Base-by-base conservation (phyloP, 1,140 invertebrate species). In the Hypsibius dujardini region DNA sequence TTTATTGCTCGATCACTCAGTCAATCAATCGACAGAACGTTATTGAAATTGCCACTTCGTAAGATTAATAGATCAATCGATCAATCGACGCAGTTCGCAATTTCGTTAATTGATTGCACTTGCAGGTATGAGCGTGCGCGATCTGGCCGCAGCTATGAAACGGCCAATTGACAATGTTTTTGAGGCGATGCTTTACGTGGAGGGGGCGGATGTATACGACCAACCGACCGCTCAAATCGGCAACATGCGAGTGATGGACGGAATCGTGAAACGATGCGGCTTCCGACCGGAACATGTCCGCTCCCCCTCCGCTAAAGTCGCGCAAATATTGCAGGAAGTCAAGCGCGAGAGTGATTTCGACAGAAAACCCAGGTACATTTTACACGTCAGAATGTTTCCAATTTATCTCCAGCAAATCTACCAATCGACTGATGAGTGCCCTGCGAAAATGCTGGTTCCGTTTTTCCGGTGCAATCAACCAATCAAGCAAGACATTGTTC, bases 131-230 rank as follows among this genome's bases (percentile, higher is more conserved):
- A 90, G 86, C 12, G 84, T 91, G 0, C 72, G 76, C 62, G 86
- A 92, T 76, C 79, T 93, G 73, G 85, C 88, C 45, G 76, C 83
- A 70, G 80, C 83, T 1, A 72, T 86, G 14, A 76, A 82, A 40
- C 84, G 82, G 78, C 78, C 84, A 79, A 72, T 83, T 70, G 80
- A 87, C 76, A 81, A 87, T 77, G 78, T 90, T 2, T 84, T 86
- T 73, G 84, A 87, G 77, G 84, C 84, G 1, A 83, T 90, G 79
- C 76, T 82, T 7, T 86, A 85, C 79, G 82, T 87, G 1, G 82
- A 84, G 71, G 83, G 85, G 74, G 80, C 84, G 28, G 80, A 82
- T 40, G 75, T 80, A 74, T 80, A 85, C 82, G 80, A 82, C 72
- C 75, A 79, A 60, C 74, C 80, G 1, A 71, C 77, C 60, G 79